Evolutionary conservation across 2,797 vertebrate genomes (phyloP).

Genomic region (Esox lucius): DNA sequence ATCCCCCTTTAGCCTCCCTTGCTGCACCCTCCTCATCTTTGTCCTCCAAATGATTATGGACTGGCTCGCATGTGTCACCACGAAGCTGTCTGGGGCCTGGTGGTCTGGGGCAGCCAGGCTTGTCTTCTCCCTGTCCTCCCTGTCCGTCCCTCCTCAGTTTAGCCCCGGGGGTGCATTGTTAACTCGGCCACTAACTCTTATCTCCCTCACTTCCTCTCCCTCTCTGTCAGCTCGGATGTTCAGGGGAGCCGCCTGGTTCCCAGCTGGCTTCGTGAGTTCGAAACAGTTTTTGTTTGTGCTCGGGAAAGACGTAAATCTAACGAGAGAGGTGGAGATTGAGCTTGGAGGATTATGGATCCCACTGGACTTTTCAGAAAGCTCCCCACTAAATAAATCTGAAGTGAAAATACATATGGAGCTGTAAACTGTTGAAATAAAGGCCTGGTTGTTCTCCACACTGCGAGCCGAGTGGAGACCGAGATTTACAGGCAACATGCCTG

Average conservation of each 20-base stretch:
- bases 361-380: conserved; percentile 59
- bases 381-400: conserved; percentile 79
- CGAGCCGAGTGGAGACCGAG: conserved; percentile 54
- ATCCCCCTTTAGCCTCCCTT: conserved; percentile 59
- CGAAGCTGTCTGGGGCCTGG: conserved; percentile 27
- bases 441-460: conserved; percentile 66
- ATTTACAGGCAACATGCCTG: conserved; percentile 71
- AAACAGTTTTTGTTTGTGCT: conserved; percentile 74
- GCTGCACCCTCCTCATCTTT: conserved; percentile 49
- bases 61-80: conserved; percentile 49
- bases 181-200: conserved; percentile 34
- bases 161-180: conserved; percentile 12
- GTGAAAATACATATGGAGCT: conserved; percentile 78
- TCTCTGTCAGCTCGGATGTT: conserved; percentile 47
- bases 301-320: conserved; percentile 75
- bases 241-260: conserved; percentile 54
- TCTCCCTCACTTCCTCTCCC: conserved; percentile 45
- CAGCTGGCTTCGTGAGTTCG: conserved; percentile 67
- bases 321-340: conserved; percentile 67
- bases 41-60: conserved; percentile 56
- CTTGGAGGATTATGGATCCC: conserved; percentile 70
- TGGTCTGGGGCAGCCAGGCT: neutral
- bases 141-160: conserved; percentile 34
- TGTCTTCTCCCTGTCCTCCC: conserved; percentile 29
- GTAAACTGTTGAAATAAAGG: conserved; percentile 73